phyloP scores from a whole-genome alignment of 2,113 vertebrate genomes.

The Tetrao urogallus region DNA sequence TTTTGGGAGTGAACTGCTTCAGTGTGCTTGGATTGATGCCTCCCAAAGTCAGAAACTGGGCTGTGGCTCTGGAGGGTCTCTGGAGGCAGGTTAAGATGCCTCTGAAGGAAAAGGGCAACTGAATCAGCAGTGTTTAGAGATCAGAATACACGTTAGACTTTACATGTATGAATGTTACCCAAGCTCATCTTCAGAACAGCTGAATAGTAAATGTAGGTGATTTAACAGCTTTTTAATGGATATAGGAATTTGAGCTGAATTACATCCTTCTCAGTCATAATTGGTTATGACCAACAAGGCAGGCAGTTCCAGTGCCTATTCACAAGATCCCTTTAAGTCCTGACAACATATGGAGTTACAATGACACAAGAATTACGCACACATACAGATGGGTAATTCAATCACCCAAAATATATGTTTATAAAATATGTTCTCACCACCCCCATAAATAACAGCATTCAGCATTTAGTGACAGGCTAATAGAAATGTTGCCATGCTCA shows the following conservation, averaged over 20 bases:
- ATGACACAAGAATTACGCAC: background rate
- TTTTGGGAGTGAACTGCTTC: background rate
- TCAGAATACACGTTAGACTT: background rate
- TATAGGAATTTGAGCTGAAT: background rate
- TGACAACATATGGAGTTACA: background rate
- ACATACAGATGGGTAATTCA: background rate
- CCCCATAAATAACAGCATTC: background rate
- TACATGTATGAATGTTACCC: background rate
- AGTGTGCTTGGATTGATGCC: background rate
- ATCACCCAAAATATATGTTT: background rate
- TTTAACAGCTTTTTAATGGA: conserved; percentile 19
- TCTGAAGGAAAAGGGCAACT: background rate
- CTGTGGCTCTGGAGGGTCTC: background rate
- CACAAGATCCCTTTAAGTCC: background rate
- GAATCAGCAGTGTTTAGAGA: background rate
- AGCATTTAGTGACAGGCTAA: background rate
- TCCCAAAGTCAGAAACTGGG: rapidly evolving
- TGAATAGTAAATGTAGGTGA: background rate
- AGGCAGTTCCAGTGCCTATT: background rate
- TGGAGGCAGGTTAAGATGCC: background rate
- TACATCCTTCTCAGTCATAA: background rate
- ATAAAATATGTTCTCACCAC: background rate
- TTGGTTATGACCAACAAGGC: background rate
- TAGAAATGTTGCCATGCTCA: background rate
- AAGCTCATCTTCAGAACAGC: background rate